These are phyloP conservation scores for Syndactyla subalaris DNA, from an alignment of 2,797 vertebrate species.

Conservation along the genomic window DNA sequence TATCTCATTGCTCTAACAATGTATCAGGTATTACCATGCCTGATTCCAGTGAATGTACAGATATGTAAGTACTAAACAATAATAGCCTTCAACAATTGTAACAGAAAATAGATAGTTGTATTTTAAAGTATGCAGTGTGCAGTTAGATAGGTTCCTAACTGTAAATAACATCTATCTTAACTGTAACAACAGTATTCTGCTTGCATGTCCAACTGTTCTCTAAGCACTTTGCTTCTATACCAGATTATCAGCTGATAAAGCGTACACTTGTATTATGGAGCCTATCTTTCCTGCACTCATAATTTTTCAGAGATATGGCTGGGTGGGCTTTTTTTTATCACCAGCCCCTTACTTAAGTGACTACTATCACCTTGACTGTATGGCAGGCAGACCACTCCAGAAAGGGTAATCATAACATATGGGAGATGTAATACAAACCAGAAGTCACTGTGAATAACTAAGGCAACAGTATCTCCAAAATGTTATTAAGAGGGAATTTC, in stretches of 20 bases:
- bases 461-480: not conserved
- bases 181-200: not conserved
- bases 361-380: not conserved
- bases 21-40: not conserved
- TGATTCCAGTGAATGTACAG: not conserved
- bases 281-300: not conserved
- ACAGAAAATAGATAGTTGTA: not conserved
- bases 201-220: not conserved
- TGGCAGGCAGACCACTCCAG: not conserved
- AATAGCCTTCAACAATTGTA: not conserved
- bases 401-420: not conserved
- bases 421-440: not conserved
- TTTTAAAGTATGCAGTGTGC: not conserved
- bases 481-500: not conserved
- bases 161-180: not conserved
- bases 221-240: not conserved
- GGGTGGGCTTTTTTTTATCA: not conserved
- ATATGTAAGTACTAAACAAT: not conserved
- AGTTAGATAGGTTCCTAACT: not conserved
- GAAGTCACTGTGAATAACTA: not conserved
- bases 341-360: not conserved
- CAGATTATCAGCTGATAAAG: not conserved
- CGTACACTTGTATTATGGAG: not conserved
- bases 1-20: not conserved
- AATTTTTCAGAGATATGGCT: not conserved